phyloP scores from a whole-genome alignment of 2,113 vertebrate genomes.

The Engystomops pustulosus region DNA sequence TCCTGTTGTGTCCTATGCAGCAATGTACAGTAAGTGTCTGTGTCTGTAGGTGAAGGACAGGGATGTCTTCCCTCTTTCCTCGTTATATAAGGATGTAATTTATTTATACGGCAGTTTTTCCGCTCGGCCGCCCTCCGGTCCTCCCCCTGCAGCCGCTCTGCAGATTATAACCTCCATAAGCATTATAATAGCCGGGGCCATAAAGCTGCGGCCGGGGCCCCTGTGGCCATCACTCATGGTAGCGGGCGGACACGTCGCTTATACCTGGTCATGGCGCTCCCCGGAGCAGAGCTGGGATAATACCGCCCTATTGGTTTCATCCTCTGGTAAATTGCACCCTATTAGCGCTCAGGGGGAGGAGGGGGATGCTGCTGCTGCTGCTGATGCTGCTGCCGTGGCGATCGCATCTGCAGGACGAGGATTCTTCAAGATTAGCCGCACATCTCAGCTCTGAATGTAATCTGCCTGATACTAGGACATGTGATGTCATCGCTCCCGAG shows the following conservation, averaged over 20 bases:
- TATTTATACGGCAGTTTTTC: slow-evolving; percentile 2
- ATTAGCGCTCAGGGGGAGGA: neutral
- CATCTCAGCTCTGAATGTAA: no score
- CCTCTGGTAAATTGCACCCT: neutral
- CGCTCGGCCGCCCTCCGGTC: neutral
- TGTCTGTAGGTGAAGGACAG: neutral
- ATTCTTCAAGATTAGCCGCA: no score
- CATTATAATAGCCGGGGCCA: neutral
- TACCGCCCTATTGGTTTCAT: neutral
- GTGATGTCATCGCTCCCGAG: no score
- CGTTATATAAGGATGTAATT: neutral
- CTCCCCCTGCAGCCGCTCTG: neutral
- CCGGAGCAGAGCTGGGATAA: neutral
- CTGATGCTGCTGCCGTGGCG: no score
- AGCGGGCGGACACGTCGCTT: neutral
- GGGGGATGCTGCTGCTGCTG: no score
- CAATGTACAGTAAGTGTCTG: no score
- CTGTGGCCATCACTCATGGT: neutral
- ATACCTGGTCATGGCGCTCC: neutral
- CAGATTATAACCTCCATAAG: neutral
- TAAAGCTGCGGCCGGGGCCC: neutral
- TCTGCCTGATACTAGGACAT: no score
- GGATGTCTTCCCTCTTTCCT: no score
- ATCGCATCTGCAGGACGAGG: no score
- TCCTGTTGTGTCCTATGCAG: no score